A percentile compares a stretch with the other conserved stretches of the same genome.
Conservation (phyloP, 2,797 vertebrate species). For the Hirundo rustica region DNA sequence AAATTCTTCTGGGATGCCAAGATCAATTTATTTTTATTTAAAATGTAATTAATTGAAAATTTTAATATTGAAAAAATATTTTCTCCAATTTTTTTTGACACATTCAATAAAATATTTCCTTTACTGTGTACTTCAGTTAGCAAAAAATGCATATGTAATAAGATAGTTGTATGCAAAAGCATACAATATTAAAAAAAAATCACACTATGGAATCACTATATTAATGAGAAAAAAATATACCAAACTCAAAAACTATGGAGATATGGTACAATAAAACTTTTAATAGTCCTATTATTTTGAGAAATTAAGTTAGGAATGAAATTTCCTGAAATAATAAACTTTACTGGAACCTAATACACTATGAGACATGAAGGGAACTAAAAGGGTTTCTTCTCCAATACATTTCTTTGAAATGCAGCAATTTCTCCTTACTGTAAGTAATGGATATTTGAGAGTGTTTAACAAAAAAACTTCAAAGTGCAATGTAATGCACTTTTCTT, state of each 20-base stretch:
- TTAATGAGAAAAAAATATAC: not conserved
- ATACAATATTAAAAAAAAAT: not conserved
- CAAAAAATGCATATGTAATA: not conserved
- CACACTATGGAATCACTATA: not conserved
- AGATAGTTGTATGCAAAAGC: not conserved
- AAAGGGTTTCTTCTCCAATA: not conserved
- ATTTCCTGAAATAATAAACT: not conserved
- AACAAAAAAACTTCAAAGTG: not conserved
- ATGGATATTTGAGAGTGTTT: not conserved
- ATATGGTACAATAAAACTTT: not conserved
- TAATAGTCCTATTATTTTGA: not conserved
- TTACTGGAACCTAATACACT: not conserved
- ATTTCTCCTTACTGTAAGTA: not conserved
- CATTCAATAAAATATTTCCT: not conserved
- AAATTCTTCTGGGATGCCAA: not conserved
- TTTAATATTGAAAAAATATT: not conserved
- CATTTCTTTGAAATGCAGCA: not conserved
- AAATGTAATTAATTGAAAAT: not conserved
- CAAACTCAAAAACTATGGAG: not conserved
- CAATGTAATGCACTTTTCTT: not conserved
- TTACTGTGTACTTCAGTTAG: not conserved
- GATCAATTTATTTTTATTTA: not conserved
- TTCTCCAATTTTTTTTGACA: not conserved
- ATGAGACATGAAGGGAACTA: not conserved
- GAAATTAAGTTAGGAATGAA: not conserved